Conservation (phyloP, 2,113 vertebrate genomes). For the Elachura formosa region DNA sequence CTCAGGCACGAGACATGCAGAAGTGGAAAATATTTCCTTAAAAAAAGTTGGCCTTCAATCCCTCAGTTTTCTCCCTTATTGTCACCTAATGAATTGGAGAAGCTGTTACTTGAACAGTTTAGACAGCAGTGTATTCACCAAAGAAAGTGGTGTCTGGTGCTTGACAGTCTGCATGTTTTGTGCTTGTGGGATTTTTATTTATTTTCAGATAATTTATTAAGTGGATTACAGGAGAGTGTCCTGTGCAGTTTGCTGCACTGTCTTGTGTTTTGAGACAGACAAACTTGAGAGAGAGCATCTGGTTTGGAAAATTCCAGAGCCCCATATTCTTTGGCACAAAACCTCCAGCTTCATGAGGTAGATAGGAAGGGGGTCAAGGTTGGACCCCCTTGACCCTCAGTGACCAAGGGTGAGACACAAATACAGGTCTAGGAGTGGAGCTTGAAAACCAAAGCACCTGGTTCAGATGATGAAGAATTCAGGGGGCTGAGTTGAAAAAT, state of each 20-base stretch:
- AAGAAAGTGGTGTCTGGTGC: constrained; percentile 68
- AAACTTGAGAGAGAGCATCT: not conserved
- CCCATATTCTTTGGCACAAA: constrained; percentile 26
- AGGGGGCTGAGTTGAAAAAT: not conserved
- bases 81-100: constrained; percentile 39
- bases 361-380: not conserved
- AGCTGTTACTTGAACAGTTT: constrained; percentile 68
- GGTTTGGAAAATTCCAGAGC: constrained; percentile 46
- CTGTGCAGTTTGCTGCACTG: constrained; percentile 30
- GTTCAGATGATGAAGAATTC: not conserved
- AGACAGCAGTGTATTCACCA: constrained; percentile 71
- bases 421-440: not conserved
- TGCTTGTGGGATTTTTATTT: constrained; percentile 69
- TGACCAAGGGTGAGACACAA: not conserved
- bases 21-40: constrained; percentile 47
- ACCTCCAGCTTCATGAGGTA: not conserved
- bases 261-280: not conserved
- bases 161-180: constrained; percentile 65
- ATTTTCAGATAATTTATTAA: constrained; percentile 78
- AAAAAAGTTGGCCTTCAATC: constrained; percentile 59
- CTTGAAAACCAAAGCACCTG: not conserved
- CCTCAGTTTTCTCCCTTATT: constrained; percentile 35
- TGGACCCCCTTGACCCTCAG: too few relatives aligned
- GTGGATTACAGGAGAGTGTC: constrained; percentile 38
- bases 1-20: constrained; percentile 68